Evolutionary conservation across 2,888 invertebrate genomes (phyloP), one percentile per base, ranked within the genome.

Genomic region (Aspidiotus rigidus): DNA sequence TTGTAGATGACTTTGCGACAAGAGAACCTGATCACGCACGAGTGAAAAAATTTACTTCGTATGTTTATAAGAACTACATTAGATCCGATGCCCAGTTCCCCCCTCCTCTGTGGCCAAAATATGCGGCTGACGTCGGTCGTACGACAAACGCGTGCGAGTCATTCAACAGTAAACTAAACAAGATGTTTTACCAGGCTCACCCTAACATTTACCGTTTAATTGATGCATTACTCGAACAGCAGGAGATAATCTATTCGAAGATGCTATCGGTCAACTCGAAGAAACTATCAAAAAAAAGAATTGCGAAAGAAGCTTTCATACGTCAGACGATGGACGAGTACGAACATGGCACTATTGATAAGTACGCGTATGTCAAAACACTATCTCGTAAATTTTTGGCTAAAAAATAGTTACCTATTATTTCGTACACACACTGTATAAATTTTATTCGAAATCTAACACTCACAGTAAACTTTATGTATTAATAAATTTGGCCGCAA

Each of bases 111-210:
- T 59, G 59, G 59, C 7, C 59, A 17, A 8, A 17, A 7, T 17
- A 59, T 11, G 11, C 17, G 7, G 11, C 59, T 59, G 6, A 8
- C 11, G 28, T 59, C 17, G 28, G 59, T 39, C 59, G 59, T 59
- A 59, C 28, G 17, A 59, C 59, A 6, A 59, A 59, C 11, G 59
- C 59, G 9, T 59, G 59, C 11, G 59, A 59, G 7, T 16, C 7
- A 7, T 11, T 59, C 17, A 6, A 59, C 28, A 59, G 59, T 17
- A 16, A 39, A 16, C 7, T 28, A 7, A 59, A 59, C 11, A 7
- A 7, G 16, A 59, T 59, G 59, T 59, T 59, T 16, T 59, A 59
- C 28, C 28, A 15, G 7, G 59, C 59, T 28, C 59, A 59, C 11
- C 59, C 59, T 7, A 17, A 59, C 17, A 17, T 59, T 28, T 59